phyloP scores from a whole-genome alignment of 1,140 invertebrate species.

The Saxidomus purpurata region DNA sequence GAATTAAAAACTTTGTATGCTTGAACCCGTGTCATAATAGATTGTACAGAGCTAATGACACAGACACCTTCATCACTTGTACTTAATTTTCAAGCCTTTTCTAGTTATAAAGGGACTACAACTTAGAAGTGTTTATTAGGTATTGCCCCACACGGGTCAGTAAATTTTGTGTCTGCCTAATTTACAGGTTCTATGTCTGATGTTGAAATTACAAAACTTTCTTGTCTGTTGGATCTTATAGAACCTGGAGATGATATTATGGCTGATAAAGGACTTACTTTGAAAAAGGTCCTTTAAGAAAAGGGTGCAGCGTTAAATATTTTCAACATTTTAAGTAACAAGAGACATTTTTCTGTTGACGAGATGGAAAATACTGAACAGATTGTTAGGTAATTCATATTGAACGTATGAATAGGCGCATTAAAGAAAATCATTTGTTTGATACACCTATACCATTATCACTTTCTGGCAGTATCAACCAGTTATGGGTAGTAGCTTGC shows the following conservation, averaged over 20 bases:
- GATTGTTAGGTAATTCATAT: conserved; percentile 33
- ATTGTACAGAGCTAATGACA: conserved; percentile 63
- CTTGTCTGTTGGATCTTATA: conserved; percentile 25
- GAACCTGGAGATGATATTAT: conserved; percentile 49
- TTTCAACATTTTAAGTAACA: neutral
- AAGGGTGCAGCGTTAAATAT: conserved; percentile 8
- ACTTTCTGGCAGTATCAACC: conserved; percentile 18
- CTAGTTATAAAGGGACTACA: conserved; percentile 63
- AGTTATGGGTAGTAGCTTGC: conserved; percentile 19
- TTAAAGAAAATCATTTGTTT: conserved; percentile 42
- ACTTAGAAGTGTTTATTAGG: conserved; percentile 67
- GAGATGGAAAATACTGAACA: conserved; percentile 29
- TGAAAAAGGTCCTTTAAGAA: conserved; percentile 31
- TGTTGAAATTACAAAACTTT: conserved; percentile 50
- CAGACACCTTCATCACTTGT: conserved; percentile 55
- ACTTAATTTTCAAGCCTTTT: conserved; percentile 56
- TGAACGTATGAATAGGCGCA: conserved; percentile 6
- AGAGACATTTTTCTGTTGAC: neutral
- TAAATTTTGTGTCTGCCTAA: conserved; percentile 62
- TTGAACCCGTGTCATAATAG: conserved; percentile 54
- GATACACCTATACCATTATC: conserved; percentile 36
- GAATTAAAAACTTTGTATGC: conserved; percentile 56
- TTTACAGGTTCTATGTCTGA: conserved; percentile 68
- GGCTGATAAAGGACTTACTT: conserved; percentile 65
- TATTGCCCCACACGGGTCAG: conserved; percentile 64